A percentile compares a stretch with the other conserved stretches of the same genome.
Evolutionary conservation across 2,113 vertebrate species (phyloP).

Genomic region (Proterorhinus semilunaris): DNA sequence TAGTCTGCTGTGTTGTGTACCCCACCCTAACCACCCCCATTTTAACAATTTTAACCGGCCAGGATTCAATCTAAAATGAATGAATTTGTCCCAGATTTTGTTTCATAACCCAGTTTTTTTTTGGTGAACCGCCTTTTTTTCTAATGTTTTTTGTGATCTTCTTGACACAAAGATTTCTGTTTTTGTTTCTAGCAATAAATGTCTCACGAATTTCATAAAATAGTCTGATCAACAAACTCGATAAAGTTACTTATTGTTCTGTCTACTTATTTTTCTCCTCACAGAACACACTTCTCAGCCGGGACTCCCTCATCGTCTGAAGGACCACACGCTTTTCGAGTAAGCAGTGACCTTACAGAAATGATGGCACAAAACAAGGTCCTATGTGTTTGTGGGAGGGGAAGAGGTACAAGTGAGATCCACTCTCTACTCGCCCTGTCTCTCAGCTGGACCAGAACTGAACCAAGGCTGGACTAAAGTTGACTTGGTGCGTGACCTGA

Average conservation of each 20-base stretch:
- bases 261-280: conserved; percentile 17
- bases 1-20: conserved; percentile 60
- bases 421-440: conserved; percentile 19
- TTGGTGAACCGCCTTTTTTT: conserved; percentile 23
- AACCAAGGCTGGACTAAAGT: conserved; percentile 20
- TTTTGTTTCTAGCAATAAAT: background rate
- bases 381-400: conserved; percentile 9
- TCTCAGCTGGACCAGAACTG: conserved; percentile 34
- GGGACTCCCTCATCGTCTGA: conserved; percentile 79
- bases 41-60: conserved; percentile 52
- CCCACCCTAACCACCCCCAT: conserved; percentile 23
- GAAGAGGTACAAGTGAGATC: conserved; percentile 10
- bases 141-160: background rate
- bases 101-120: conserved; percentile 41
- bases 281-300: conserved; percentile 76
- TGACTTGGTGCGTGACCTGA: conserved; percentile 30
- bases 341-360: background rate
- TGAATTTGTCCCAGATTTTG: conserved; percentile 48
- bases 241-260: too few species aligned
- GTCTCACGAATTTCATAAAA: background rate
- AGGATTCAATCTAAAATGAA: conserved; percentile 14
- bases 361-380: background rate
- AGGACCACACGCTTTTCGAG: background rate
- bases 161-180: too few species aligned
- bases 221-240: too few species aligned